Percentiles rank a stretch among this genome's conserved stretches.
phyloP scores from a whole-genome alignment of 2,888 invertebrate genomes.

The Argyresthia albistria region DNA sequence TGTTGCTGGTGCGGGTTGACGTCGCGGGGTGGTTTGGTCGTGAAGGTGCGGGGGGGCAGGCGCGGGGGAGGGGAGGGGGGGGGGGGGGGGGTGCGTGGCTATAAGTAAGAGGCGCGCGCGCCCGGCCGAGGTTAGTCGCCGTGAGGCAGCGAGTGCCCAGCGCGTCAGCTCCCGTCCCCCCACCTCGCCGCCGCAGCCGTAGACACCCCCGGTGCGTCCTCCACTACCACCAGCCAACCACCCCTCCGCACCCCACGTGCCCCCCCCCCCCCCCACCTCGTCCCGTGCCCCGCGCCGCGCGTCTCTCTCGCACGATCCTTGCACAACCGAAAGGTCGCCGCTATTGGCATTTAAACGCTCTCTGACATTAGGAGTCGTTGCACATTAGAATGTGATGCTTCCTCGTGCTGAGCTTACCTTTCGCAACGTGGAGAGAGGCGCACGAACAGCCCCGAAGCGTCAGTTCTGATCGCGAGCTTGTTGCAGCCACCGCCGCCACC shows the following conservation, averaged over 20 bases:
- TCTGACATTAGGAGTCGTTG: conserved; percentile 64
- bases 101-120: conserved; percentile 64
- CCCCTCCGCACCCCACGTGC: not conserved
- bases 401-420: conserved; percentile 62
- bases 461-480: conserved; percentile 2
- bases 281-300: conserved; percentile 34
- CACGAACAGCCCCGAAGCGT: conserved; percentile 9
- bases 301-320: conserved; percentile 66
- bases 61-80: conserved; percentile 7
- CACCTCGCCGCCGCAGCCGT: not conserved
- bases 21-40: no score
- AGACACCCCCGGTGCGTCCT: conserved; percentile 33
- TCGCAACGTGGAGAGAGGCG: conserved; percentile 68
- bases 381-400: conserved; percentile 67
- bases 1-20: not conserved
- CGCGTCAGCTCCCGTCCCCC: conserved; percentile 35
- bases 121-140: conserved; percentile 69
- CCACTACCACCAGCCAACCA: conserved; percentile 18
- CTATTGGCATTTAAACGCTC: conserved; percentile 70
- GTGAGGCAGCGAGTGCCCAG: conserved; percentile 56
- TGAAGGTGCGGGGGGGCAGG: not conserved
- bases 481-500: conserved; percentile 21
- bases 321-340: conserved; percentile 69
- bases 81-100: conserved; percentile 49
- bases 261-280: conserved; percentile 11